These are phyloP conservation scores for Coelinius sp. DNA, from an alignment of 2,888 invertebrate genomes.

Conservation along the genomic window DNA sequence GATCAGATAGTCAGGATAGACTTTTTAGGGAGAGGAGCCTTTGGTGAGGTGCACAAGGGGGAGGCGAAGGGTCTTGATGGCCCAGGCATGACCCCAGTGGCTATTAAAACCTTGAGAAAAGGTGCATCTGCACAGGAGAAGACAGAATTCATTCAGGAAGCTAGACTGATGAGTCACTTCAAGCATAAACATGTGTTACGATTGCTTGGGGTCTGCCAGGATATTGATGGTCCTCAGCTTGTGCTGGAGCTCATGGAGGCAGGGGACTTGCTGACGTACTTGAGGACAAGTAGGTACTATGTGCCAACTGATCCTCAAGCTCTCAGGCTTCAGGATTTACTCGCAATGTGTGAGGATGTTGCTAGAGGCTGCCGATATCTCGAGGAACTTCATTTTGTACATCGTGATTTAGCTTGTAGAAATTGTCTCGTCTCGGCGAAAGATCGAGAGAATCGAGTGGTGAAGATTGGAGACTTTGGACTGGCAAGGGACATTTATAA, in stretches of 20 bases:
- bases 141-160: slow-evolving; percentile 95
- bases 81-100: slow-evolving; percentile 81
- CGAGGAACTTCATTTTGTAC: slow-evolving; percentile 97
- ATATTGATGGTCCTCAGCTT: slow-evolving; percentile 93
- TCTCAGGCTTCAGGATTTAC: slow-evolving; percentile 85
- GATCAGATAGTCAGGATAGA: slow-evolving; percentile 90
- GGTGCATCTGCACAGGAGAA: slow-evolving; percentile 92
- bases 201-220: slow-evolving; percentile 93
- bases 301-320: slow-evolving; percentile 76
- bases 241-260: slow-evolving; percentile 98
- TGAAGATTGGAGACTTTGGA: slow-evolving; percentile 98
- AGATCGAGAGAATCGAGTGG: slow-evolving; percentile 80
- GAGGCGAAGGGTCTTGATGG: slow-evolving; percentile 80
- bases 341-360: slow-evolving; percentile 96
- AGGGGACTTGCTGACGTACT: slow-evolving; percentile 92
- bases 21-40: slow-evolving; percentile 95
- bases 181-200: slow-evolving; percentile 96
- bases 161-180: slow-evolving; percentile 97
- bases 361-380: slow-evolving; percentile 95
- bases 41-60: slow-evolving; percentile 96
- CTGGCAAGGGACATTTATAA: slow-evolving; percentile 97
- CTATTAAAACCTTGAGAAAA: slow-evolving; percentile 94
- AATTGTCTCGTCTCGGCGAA: slow-evolving; percentile 92
- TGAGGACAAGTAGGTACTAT: slow-evolving; percentile 84
- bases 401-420: slow-evolving; percentile 94